phyloP scores from a whole-genome alignment of 2,797 vertebrate genomes.

The Moxostoma hubbsi region DNA sequence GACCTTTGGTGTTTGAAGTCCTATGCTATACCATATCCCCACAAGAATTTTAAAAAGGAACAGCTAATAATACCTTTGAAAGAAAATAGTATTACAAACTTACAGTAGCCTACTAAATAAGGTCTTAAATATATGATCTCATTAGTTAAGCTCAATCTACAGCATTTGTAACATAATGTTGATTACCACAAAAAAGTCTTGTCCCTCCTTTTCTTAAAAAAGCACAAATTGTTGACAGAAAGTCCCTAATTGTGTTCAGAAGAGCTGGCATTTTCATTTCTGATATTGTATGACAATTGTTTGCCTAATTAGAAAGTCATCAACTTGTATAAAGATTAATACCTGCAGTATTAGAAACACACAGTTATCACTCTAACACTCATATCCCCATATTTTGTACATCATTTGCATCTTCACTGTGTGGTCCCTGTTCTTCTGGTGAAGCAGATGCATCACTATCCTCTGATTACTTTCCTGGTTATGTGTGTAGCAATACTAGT shows the following conservation, averaged over 20 bases:
- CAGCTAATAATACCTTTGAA: too few relatives aligned
- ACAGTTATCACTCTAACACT: neutral
- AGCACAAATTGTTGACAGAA: too few relatives aligned
- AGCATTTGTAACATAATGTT: too few relatives aligned
- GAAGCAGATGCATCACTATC: neutral
- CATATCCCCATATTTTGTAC: constrained; percentile 13
- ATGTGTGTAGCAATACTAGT: constrained; percentile 28
- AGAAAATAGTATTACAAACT: too few relatives aligned
- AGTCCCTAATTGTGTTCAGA: neutral
- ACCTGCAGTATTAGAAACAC: neutral
- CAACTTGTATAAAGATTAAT: neutral
- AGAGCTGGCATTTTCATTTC: neutral
- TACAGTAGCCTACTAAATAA: too few relatives aligned
- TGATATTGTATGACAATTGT: constrained; percentile 8
- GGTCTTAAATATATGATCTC: too few relatives aligned
- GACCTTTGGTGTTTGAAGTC: too few relatives aligned
- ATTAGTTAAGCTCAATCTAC: too few relatives aligned
- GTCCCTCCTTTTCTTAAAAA: too few relatives aligned
- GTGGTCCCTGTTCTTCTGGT: constrained; percentile 28
- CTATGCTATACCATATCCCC: too few relatives aligned
- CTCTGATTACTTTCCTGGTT: constrained; percentile 31
- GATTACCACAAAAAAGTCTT: too few relatives aligned
- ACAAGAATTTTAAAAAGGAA: too few relatives aligned
- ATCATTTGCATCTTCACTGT: constrained; percentile 37
- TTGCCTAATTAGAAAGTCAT: constrained; percentile 15